Base-by-base conservation (phyloP, 2,888 invertebrate genomes). In the Himalopsyche anomala region DNA sequence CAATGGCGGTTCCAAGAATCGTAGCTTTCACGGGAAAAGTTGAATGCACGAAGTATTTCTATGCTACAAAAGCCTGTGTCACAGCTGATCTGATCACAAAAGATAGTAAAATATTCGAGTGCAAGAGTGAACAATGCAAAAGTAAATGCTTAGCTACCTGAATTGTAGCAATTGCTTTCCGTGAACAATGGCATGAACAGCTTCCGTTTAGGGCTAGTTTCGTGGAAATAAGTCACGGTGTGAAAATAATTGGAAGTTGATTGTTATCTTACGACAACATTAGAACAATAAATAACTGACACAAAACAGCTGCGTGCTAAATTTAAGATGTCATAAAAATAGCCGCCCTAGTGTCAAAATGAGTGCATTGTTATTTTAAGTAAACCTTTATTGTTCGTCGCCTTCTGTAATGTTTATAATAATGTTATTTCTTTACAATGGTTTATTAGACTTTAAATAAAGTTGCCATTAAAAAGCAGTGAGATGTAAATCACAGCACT, bases 11-110 rank as follows among this genome's bases (percentile, higher is more conserved):
- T 62, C 62, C 11, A 3, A 19, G 62, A 62, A 62, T 9, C 28
- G 62, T 19, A 62, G 19, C 62, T 62, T 62, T 62, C 62, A 19
- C 19, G 4, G 62, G 62, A 62, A 62, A 62, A 6, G 62, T 62
- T 62, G 62, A 62, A 62, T 62, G 62, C 62, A 62, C n/a, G 19
- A 19, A 28, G 62, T 62, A 62, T 62, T 62, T 11, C 12, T 19
- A 5, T 6, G 62, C 0, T 62, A n/a, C 9, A 19, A 62, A n/a
- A 15, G 19, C 62, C 4, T 2, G 51, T 19, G 62, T 62, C 62
- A 62, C 62, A 62, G 62, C 19, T 62, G 62, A 62, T 62, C 28
- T 8, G 62, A 62, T 62, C 62, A 62, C 62, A 62, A 62, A 62
- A 62, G 62, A 62, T 62, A 62, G 19, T 62, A 62, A 55, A 62